These are phyloP conservation scores for Corynorhinus townsendii DNA, from an alignment of 2,113 vertebrate species.

Conservation along the genomic window DNA sequence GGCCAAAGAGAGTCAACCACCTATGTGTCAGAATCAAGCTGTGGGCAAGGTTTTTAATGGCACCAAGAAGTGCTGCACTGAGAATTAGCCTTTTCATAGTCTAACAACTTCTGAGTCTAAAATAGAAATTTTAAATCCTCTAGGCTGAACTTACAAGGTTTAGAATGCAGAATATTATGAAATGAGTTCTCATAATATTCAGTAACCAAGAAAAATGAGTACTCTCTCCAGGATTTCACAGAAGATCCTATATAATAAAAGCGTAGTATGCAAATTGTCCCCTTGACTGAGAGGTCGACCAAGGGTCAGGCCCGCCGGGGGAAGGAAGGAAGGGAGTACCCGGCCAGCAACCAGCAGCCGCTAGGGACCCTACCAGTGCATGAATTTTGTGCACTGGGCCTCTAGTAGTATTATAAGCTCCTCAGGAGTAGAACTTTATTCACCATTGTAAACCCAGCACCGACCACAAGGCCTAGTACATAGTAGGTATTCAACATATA, in stretches of 20 bases:
- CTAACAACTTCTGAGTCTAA: background rate
- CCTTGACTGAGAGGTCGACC: too few relatives aligned
- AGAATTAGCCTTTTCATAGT: background rate
- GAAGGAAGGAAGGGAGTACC: too few relatives aligned
- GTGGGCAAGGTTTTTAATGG: background rate
- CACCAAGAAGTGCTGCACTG: background rate
- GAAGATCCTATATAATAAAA: background rate
- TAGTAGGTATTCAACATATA: background rate
- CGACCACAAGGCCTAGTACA: background rate
- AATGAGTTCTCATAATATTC: background rate
- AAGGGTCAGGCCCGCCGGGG: too few relatives aligned
- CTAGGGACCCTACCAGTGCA: too few relatives aligned
- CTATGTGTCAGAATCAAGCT: background rate
- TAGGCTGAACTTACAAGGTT: background rate
- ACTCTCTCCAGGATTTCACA: background rate
- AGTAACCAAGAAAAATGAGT: background rate
- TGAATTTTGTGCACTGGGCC: too few relatives aligned
- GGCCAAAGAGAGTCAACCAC: background rate
- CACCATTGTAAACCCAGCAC: background rate
- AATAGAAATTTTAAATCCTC: background rate
- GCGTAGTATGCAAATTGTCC: too few relatives aligned
- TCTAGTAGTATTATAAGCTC: background rate
- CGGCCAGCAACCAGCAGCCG: too few relatives aligned
- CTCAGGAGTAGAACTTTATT: background rate
- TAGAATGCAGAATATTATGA: background rate